Evolutionary conservation across 2,797 vertebrate species (phyloP).

Genomic region (Rhyacichthys aspro): DNA sequence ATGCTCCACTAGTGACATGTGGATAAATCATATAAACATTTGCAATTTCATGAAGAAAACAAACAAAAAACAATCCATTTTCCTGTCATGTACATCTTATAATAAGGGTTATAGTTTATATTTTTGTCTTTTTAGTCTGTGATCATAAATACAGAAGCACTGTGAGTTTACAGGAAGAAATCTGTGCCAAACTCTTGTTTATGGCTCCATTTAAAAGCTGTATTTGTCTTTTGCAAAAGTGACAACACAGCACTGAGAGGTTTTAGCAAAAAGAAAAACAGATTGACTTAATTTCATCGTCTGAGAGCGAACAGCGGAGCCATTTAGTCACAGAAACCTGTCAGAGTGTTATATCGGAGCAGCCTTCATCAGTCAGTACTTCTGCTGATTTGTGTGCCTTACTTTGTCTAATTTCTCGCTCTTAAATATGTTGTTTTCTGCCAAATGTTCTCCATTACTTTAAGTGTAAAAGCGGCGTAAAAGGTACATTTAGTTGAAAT

Average conservation of each 20-base stretch:
- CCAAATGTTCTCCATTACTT: not conserved
- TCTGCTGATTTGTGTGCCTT: conserved; percentile 7
- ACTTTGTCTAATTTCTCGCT: conserved; percentile 13
- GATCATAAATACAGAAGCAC: not conserved
- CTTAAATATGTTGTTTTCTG: conserved; percentile 11
- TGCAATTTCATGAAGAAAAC: too few species aligned
- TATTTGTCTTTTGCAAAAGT: conserved; percentile 2
- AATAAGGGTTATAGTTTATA: too few species aligned
- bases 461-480: conserved; percentile 4
- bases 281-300: not conserved
- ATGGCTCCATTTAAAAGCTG: not conserved
- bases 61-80: too few species aligned
- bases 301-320: conserved; percentile 4
- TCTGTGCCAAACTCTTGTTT: not conserved
- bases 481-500: conserved; percentile 5
- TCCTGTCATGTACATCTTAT: too few species aligned
- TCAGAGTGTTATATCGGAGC: conserved; percentile 1
- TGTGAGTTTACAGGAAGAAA: too few species aligned
- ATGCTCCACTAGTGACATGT: too few species aligned
- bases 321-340: conserved; percentile 3
- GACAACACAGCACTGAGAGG: conserved; percentile 2
- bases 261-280: conserved; percentile 5
- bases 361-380: not conserved
- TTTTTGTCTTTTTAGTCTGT: too few species aligned
- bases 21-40: too few species aligned